Percentiles rank a stretch among this genome's conserved stretches.
Evolutionary conservation across 2,888 invertebrate genomes (phyloP).

Genomic region (Mythimna vitellina): DNA sequence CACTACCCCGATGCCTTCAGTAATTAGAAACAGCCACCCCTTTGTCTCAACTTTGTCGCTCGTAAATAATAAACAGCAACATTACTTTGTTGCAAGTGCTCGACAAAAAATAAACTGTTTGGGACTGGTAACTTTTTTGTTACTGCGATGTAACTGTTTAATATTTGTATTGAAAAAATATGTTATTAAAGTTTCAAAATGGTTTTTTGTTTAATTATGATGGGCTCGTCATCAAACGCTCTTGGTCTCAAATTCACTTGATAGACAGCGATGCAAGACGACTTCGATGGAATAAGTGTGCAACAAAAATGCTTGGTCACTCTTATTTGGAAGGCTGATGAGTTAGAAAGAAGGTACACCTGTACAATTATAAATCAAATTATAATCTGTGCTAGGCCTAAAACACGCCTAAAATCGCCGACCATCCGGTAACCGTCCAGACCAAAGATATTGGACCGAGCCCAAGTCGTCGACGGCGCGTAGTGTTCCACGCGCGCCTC

Average conservation of each 20-base stretch:
- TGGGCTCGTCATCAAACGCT: neutral
- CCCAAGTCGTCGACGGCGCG: too few relatives aligned
- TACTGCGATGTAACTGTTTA: neutral
- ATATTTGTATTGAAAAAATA: neutral
- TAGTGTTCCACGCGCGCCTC: too few relatives aligned
- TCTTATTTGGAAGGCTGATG: too few relatives aligned
- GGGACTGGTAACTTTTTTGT: neutral
- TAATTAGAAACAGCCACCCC: constrained; percentile 40
- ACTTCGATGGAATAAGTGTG: neutral
- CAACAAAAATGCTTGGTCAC: neutral
- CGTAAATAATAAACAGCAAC: constrained; percentile 25
- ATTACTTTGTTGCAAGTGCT: constrained; percentile 26
- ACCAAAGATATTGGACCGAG: too few relatives aligned
- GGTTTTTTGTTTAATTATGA: neutral
- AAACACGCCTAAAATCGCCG: too few relatives aligned
- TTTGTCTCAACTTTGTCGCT: constrained; percentile 46
- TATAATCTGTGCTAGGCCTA: too few relatives aligned
- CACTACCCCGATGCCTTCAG: constrained; percentile 14
- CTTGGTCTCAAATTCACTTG: neutral
- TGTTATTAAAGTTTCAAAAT: too few relatives aligned
- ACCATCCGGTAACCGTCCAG: too few relatives aligned
- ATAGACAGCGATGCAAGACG: neutral
- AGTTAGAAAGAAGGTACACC: too few relatives aligned
- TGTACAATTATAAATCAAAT: too few relatives aligned
- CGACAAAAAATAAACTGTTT: constrained; percentile 11